phyloP scores from a whole-genome alignment of 1,140 invertebrate genomes.

The Drosophila baimaii region DNA sequence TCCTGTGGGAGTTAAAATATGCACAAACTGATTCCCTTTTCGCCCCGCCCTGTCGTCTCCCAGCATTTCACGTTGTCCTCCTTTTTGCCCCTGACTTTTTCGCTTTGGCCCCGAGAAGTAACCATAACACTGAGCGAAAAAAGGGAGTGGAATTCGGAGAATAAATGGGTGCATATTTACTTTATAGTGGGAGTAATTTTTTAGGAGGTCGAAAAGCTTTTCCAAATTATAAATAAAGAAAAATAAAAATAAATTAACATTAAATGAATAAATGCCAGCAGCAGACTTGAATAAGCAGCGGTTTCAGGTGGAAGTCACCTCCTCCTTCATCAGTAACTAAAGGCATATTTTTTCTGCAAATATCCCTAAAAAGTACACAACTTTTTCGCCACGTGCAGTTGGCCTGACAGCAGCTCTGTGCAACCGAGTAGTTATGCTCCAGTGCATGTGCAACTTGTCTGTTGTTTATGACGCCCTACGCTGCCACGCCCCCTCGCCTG shows the following conservation, averaged over 20 bases:
- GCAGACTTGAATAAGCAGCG: too few relatives aligned
- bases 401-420: constrained; percentile 48
- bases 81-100: constrained; percentile 61
- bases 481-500: constrained; percentile 12
- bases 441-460: constrained; percentile 81
- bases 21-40: constrained; percentile 64
- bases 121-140: constrained; percentile 21
- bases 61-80: constrained; percentile 3
- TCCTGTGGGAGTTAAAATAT: constrained; percentile 81
- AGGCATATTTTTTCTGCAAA: too few relatives aligned
- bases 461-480: constrained; percentile 74
- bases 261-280: too few relatives aligned
- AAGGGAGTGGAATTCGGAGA: not conserved
- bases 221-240: too few relatives aligned
- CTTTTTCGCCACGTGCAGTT: constrained; percentile 6
- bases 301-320: too few relatives aligned
- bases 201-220: too few relatives aligned
- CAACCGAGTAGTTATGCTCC: constrained; percentile 67
- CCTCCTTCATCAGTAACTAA: too few relatives aligned
- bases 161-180: too few relatives aligned
- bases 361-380: not conserved
- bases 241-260: too few relatives aligned
- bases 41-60: not conserved
- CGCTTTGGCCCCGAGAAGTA: constrained; percentile 39
- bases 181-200: too few relatives aligned